A percentile compares a stretch with the other conserved stretches of the same genome.
These are phyloP conservation scores for Tenebrio molitor DNA, from an alignment of 1,140 invertebrate species.

Conservation along the genomic window DNA sequence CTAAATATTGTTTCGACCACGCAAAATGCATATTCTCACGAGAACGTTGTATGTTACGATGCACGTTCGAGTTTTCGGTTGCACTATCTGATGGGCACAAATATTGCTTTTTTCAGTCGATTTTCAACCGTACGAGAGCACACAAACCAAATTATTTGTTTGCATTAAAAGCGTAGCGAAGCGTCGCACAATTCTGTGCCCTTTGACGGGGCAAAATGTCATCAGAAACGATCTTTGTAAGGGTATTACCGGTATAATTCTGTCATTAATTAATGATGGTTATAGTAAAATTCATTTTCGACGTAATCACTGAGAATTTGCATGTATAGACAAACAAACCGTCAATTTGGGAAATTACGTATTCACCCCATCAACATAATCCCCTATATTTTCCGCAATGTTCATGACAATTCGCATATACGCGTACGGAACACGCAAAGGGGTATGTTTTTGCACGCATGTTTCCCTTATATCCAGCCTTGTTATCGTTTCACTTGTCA, in stretches of 20 bases:
- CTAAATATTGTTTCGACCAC: slow-evolving; percentile 27
- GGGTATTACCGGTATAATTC: neutral
- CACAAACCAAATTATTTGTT: too few species aligned
- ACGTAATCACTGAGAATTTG: neutral
- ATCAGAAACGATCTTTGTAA: too few species aligned
- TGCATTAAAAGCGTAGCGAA: too few species aligned
- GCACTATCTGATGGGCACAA: neutral
- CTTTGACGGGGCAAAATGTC: too few species aligned
- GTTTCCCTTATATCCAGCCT: slow-evolving; percentile 22
- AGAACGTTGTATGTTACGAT: slow-evolving; percentile 23
- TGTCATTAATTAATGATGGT: neutral
- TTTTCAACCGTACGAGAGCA: neutral
- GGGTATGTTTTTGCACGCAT: slow-evolving; percentile 40
- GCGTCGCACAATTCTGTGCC: too few species aligned
- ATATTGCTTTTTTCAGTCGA: neutral
- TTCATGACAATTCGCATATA: slow-evolving; percentile 42
- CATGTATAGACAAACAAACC: slow-evolving; percentile 10
- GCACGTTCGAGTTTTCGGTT: neutral
- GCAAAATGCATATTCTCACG: slow-evolving; percentile 46
- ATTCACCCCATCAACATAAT: slow-evolving; percentile 26
- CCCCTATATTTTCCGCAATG: slow-evolving; percentile 32
- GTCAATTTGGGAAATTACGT: slow-evolving; percentile 19
- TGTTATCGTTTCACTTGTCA: slow-evolving; percentile 32
- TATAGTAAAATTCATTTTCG: neutral
- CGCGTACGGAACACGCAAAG: slow-evolving; percentile 23